phyloP scores from a whole-genome alignment of 2,888 invertebrate genomes.

The Scaptomyza caliginosa region DNA sequence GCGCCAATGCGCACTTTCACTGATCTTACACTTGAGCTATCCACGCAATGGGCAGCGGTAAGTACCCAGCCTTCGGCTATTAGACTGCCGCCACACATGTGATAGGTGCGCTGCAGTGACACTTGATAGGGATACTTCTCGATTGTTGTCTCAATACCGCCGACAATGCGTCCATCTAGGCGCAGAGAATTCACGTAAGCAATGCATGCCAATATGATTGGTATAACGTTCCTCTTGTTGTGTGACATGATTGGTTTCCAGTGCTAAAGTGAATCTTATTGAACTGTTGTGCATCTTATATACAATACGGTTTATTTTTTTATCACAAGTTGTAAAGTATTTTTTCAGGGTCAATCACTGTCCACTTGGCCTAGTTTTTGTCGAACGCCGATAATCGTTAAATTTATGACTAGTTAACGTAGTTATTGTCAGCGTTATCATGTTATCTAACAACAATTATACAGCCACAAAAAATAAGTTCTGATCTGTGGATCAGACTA shows the following conservation, averaged over 20 bases:
- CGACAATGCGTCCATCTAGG: constrained; percentile 82
- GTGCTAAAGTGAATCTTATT: constrained; percentile 6
- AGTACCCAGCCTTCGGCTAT: constrained; percentile 81
- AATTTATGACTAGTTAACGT: constrained; percentile 48
- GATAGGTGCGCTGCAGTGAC: constrained; percentile 81
- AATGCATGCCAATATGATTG: not conserved
- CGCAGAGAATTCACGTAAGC: constrained; percentile 20
- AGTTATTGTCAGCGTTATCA: constrained; percentile 19
- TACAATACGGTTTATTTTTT: constrained; percentile 17
- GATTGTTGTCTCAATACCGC: constrained; percentile 83
- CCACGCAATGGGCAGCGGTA: constrained; percentile 84
- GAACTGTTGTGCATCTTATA: constrained; percentile 36
- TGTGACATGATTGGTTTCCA: constrained; percentile 31
- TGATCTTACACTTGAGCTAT: constrained; percentile 28
- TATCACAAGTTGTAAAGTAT: constrained; percentile 31
- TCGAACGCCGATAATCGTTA: constrained; percentile 41
- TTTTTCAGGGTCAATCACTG: constrained; percentile 53
- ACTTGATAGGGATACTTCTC: constrained; percentile 84
- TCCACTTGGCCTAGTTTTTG: constrained; percentile 71
- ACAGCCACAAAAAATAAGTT: not conserved
- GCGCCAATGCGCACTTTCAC: constrained; percentile 83
- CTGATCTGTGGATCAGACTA: not conserved
- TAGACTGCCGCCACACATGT: constrained; percentile 84
- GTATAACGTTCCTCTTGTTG: constrained; percentile 6
- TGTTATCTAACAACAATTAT: constrained; percentile 46